Conservation (phyloP, 2,113 vertebrate genomes). For the Pandion haliaetus region DNA sequence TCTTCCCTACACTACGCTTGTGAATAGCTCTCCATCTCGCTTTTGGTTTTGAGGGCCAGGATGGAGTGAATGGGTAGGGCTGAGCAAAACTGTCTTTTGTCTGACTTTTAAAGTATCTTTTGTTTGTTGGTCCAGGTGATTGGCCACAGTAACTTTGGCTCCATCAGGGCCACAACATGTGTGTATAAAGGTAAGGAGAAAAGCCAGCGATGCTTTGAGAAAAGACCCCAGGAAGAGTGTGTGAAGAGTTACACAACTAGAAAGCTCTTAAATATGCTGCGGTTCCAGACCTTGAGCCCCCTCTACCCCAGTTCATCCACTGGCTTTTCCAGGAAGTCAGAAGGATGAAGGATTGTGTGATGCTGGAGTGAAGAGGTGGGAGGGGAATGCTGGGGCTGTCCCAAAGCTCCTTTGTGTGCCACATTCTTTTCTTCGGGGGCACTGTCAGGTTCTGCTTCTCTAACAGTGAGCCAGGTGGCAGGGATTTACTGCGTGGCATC, state of each 20-base stretch:
- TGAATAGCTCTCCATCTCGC: not conserved
- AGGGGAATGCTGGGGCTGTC: not conserved
- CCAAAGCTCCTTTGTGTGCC: not conserved
- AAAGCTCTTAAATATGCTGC: not conserved
- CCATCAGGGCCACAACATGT: conserved; percentile 94
- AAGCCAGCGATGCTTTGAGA: not conserved
- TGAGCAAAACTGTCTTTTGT: not conserved
- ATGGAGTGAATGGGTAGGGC: not conserved
- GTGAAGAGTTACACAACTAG: not conserved
- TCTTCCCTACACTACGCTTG: not conserved
- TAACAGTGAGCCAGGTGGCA: not conserved
- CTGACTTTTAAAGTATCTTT: not conserved
- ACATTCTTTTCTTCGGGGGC: not conserved
- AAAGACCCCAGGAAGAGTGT: not conserved
- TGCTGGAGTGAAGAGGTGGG: not conserved
- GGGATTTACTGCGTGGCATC: not conserved
- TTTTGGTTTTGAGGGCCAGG: not conserved
- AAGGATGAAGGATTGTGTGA: not conserved
- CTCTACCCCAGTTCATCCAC: not conserved
- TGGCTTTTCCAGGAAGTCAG: not conserved
- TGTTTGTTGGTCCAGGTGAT: conserved; percentile 81
- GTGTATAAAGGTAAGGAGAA: conserved; percentile 89
- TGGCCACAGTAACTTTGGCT: conserved; percentile 98
- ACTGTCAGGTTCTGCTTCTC: not conserved
- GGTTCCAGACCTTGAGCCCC: not conserved